Base-by-base conservation (phyloP, 2,113 vertebrate species). In the Syrrhaptes paradoxus region DNA sequence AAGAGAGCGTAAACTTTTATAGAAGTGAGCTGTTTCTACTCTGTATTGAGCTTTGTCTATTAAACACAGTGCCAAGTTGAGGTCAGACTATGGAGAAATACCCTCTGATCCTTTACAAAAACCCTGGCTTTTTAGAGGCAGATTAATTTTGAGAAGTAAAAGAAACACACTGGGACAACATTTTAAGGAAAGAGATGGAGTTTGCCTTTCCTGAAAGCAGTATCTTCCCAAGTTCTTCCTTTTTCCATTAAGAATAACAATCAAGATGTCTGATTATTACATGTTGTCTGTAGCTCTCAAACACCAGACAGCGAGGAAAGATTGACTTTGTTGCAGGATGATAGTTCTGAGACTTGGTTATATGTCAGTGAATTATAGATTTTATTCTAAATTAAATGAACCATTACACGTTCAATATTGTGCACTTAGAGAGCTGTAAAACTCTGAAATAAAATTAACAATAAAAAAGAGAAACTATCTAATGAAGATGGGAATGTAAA, bases 381-480 rank as follows among this genome's bases (percentile, higher is more conserved):
- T 74, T 93, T 76, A 36, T 85, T 90, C 66, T 52, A 90, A 95
- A 94, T 91, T 90, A 95, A 95, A 63, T 4, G 71, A 91, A 62
- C 68, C 25, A 49, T 87, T 89, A 34, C 43, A 28, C 54, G 83
- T 80, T 87, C 75, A 68, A 49, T 84, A 91, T 49, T 67, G n/a
- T 62, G 61, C 93, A 77, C 74, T 91, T 83, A 85, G 38, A 84
- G 74, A 77, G 45, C 61, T 74, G 52, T 85, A 83, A 95, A 95
- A 70, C 62, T 90, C 61, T 77, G 85, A 78, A 75, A 87, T 87
- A 78, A 96, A 95, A 89, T 82, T 87, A 85, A 75, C 73, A 66
- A 34, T 89, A 65, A 72, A 90, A 70, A 84, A 72, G 49, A 65
- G 31, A 72, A 84, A n/a, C 46, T 91, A 66, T 77, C 29, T 63